phyloP scores from a whole-genome alignment of 1,140 invertebrate genomes.

The Musca domestica region DNA sequence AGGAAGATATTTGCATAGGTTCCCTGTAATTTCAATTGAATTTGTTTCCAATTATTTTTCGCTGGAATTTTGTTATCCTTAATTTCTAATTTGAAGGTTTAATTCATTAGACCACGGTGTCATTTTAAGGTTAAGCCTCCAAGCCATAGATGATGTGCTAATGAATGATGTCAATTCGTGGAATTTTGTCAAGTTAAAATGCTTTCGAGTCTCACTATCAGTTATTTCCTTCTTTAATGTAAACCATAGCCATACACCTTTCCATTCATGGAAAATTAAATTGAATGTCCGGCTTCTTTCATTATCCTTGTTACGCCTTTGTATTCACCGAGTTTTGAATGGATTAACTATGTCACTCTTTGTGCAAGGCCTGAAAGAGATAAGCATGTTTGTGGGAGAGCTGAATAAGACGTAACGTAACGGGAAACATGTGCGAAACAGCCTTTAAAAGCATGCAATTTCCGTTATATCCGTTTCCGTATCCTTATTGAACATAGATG shows the following conservation, averaged over 20 bases:
- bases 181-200: not conserved
- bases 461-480: constrained; percentile 11
- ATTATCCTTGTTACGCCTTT: not conserved
- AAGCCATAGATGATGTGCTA: too few relatives aligned
- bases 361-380: not conserved
- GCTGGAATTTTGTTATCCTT: not conserved
- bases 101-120: constrained; percentile 13
- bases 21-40: too few relatives aligned
- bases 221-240: not conserved
- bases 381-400: not conserved
- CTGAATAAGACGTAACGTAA: not conserved
- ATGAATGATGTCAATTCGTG: too few relatives aligned
- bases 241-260: not conserved
- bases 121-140: not conserved
- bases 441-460: constrained; percentile 4
- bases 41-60: not conserved
- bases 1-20: too few relatives aligned
- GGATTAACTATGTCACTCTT: not conserved
- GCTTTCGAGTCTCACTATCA: not conserved
- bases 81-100: not conserved
- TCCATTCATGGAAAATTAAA: not conserved
- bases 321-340: not conserved
- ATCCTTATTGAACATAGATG: not conserved
- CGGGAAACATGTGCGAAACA: not conserved
- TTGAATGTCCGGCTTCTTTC: not conserved